Conservation (phyloP, 2,113 vertebrate species). For the Cebus imitator region DNA sequence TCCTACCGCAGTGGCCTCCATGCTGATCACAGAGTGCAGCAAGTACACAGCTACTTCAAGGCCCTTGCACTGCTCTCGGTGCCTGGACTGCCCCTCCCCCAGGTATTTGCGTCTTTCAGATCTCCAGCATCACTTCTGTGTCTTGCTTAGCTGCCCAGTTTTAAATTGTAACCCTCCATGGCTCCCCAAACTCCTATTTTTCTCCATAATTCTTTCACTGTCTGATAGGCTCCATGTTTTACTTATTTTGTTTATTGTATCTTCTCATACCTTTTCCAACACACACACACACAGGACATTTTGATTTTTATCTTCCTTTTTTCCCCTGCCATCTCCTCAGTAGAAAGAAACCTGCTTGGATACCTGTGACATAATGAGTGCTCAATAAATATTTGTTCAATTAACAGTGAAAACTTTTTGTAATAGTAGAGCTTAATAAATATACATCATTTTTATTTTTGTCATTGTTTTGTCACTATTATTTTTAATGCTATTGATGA, state of each 20-base stretch:
- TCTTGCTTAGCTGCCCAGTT: background rate
- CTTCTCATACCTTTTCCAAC: background rate
- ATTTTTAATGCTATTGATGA: background rate
- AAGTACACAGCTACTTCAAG: background rate
- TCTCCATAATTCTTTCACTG: background rate
- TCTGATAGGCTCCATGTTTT: background rate
- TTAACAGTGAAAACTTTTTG: background rate
- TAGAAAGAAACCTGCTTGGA: background rate
- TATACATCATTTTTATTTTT: background rate
- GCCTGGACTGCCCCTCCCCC: no score
- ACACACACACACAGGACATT: background rate
- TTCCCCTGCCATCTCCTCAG: background rate
- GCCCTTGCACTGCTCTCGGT: background rate
- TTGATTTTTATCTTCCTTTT: background rate
- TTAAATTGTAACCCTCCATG: background rate
- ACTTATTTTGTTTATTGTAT: background rate
- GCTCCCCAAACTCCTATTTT: background rate
- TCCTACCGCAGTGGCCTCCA: background rate
- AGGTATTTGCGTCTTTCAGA: background rate
- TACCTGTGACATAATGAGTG: background rate
- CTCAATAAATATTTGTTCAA: conserved; percentile 23
- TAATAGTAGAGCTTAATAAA: background rate
- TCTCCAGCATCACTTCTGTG: background rate
- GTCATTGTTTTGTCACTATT: background rate
- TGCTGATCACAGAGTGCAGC: background rate